phyloP scores from a whole-genome alignment of 2,797 vertebrate genomes.

The Mormyrus proboscirostris region DNA sequence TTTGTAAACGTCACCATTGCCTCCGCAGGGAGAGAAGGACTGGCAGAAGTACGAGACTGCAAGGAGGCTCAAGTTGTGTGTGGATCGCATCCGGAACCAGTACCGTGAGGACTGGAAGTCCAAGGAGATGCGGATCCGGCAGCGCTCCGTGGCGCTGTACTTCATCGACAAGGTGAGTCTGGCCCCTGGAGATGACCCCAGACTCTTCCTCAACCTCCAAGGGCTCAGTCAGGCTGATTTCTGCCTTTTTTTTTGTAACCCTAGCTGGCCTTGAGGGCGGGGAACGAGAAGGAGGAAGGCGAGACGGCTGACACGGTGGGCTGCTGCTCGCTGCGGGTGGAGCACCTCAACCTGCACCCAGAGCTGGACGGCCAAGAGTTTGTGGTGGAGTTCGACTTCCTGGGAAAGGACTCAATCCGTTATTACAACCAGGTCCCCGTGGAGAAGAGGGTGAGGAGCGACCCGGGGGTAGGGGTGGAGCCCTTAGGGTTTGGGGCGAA shows the following conservation, averaged over 20 bases:
- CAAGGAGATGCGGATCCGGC: conserved; percentile 93
- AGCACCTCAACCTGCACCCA: conserved; percentile 85
- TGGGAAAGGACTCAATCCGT: conserved; percentile 94
- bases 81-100: conserved; percentile 82
- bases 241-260: background rate
- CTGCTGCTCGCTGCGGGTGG: conserved; percentile 90
- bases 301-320: conserved; percentile 95
- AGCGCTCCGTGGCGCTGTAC: conserved; percentile 91
- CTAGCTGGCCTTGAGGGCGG: conserved; percentile 93
- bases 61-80: conserved; percentile 84
- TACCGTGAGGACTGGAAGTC: conserved; percentile 98
- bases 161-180: conserved; percentile 92
- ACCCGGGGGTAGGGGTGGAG: background rate
- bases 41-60: conserved; percentile 98
- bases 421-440: conserved; percentile 98
- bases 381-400: conserved; percentile 94
- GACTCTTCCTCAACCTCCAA: background rate
- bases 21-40: conserved; percentile 86
- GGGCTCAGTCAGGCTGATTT: background rate
- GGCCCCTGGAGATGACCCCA: background rate
- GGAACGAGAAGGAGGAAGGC: conserved; percentile 96
- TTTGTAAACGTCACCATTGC: background rate
- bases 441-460: conserved; percentile 78
- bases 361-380: conserved; percentile 89
- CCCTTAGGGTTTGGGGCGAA: background rate